Percentiles rank a stretch among this genome's conserved stretches.
Conservation (phyloP, 2,113 vertebrate genomes). For the Piaya cayana region DNA sequence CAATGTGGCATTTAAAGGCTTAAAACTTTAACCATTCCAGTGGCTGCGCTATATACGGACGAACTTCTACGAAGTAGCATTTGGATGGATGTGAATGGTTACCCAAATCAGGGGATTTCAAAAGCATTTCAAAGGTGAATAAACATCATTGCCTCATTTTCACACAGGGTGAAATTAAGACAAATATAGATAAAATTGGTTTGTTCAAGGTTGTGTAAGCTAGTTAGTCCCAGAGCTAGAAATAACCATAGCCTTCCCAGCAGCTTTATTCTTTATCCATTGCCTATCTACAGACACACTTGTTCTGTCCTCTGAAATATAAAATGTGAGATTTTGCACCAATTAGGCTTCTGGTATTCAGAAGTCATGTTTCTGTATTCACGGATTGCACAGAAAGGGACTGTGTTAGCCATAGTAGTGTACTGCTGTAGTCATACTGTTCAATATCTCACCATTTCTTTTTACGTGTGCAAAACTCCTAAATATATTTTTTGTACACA, state of each 20-base stretch:
- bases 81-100: neutral
- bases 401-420: neutral
- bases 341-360: neutral
- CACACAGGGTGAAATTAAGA: constrained; percentile 43
- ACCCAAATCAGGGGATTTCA: neutral
- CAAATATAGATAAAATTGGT: constrained; percentile 47
- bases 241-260: neutral
- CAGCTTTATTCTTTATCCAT: neutral
- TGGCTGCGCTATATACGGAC: neutral
- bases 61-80: neutral
- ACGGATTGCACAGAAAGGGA: neutral
- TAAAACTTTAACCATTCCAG: constrained; percentile 2
- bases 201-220: constrained; percentile 23
- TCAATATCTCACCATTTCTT: neutral
- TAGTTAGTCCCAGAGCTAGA: constrained; percentile 11
- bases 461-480: neutral
- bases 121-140: constrained; percentile 16
- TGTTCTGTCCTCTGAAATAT: neutral
- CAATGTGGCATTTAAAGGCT: neutral
- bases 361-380: neutral
- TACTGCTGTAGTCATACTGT: neutral
- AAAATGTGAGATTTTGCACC: neutral
- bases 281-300: neutral
- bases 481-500: neutral
- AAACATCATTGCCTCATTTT: constrained; percentile 46